These are phyloP conservation scores for Lophochroa leadbeateri DNA, from an alignment of 2,113 vertebrate genomes.

Conservation along the genomic window DNA sequence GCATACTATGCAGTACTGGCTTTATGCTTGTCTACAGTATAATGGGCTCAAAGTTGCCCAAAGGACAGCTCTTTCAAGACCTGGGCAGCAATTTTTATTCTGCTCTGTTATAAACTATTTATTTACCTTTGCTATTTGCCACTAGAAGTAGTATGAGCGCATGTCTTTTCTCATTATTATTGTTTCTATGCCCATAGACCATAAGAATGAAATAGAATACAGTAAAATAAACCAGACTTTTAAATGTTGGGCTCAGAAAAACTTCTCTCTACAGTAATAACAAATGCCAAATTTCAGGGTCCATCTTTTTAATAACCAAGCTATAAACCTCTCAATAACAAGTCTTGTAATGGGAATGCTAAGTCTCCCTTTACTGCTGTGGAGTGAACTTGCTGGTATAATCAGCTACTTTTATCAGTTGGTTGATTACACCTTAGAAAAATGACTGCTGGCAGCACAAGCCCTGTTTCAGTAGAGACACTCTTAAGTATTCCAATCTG, in stretches of 20 bases:
- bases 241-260: slow-evolving; percentile 26
- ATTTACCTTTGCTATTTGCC: neutral
- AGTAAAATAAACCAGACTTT: slow-evolving; percentile 4
- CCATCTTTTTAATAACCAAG: slow-evolving; percentile 55
- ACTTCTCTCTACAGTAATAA: neutral
- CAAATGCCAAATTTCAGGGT: slow-evolving; percentile 44
- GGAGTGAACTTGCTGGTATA: slow-evolving; percentile 40
- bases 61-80: neutral
- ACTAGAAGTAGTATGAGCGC: neutral
- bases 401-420: slow-evolving; percentile 79
- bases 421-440: slow-evolving; percentile 81
- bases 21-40: neutral
- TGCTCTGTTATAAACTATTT: neutral
- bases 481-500: neutral
- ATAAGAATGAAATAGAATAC: slow-evolving; percentile 6
- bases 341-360: slow-evolving; percentile 65
- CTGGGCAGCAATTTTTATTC: neutral
- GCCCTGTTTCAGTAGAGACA: slow-evolving; percentile 53
- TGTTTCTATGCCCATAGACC: neutral
- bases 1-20: no score
- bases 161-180: neutral
- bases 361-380: slow-evolving; percentile 47
- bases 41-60: neutral
- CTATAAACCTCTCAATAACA: slow-evolving; percentile 64
- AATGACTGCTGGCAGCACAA: slow-evolving; percentile 79